phyloP scores from a whole-genome alignment of 2,797 vertebrate genomes.

The Cyclura pinguis region DNA sequence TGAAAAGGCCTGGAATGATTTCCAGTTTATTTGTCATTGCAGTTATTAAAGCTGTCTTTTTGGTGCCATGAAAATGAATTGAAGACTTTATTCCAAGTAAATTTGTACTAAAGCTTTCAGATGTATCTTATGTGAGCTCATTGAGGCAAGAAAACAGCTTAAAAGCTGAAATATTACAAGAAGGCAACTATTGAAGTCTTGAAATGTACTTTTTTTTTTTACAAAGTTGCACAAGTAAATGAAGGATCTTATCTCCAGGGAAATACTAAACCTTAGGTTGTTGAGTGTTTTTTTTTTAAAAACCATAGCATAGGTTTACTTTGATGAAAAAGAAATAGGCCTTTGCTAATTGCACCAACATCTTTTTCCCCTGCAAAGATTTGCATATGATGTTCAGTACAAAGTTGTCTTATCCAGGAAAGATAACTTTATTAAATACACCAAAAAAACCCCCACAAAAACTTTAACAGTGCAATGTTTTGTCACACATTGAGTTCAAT shows the following conservation, averaged over 20 bases:
- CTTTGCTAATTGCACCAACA: constrained; percentile 73
- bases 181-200: constrained; percentile 78
- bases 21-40: constrained; percentile 93
- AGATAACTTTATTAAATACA: constrained; percentile 34
- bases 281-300: constrained; percentile 31
- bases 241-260: constrained; percentile 72
- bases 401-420: constrained; percentile 53
- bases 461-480: not conserved
- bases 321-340: constrained; percentile 72
- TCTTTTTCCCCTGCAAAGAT: constrained; percentile 48
- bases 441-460: not conserved
- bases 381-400: constrained; percentile 59
- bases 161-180: constrained; percentile 86
- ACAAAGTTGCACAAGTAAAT: constrained; percentile 77
- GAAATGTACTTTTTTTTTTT: constrained; percentile 65
- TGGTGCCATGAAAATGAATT: constrained; percentile 90
- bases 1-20: constrained; percentile 90
- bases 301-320: constrained; percentile 57
- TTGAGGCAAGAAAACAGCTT: constrained; percentile 90
- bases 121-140: constrained; percentile 89
- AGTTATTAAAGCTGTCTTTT: constrained; percentile 93
- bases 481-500: not conserved
- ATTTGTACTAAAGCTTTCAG: constrained; percentile 89
- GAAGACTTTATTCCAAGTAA: constrained; percentile 88
- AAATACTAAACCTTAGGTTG: constrained; percentile 71